phyloP scores from a whole-genome alignment of 1,140 invertebrate species.

The Melanaphis sacchari region DNA sequence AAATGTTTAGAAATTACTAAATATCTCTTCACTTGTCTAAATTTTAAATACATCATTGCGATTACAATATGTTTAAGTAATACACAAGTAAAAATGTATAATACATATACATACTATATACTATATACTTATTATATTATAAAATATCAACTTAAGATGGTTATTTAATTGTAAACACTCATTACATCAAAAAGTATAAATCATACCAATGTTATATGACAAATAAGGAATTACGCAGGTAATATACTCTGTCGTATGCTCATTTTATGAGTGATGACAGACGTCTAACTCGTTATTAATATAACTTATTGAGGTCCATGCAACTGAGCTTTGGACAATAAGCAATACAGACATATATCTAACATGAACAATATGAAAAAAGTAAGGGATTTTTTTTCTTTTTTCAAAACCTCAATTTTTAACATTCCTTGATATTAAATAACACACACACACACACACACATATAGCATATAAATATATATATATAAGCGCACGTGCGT shows the following conservation, averaged over 20 bases:
- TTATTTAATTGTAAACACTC: no score
- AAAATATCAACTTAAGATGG: no score
- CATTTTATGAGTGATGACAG: background rate
- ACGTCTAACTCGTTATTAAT: background rate
- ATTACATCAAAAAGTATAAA: background rate
- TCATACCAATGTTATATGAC: no score
- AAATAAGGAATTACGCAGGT: no score
- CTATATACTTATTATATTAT: no score
- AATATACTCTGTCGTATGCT: background rate
- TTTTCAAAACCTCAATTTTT: background rate
- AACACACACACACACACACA: background rate
- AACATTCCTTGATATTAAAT: background rate
- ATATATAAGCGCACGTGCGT: background rate
- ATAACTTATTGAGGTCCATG: background rate
- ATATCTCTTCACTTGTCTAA: background rate
- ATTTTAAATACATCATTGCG: background rate
- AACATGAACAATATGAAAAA: background rate
- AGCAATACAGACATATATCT: background rate
- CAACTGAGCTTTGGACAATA: background rate
- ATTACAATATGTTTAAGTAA: no score
- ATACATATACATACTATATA: no score
- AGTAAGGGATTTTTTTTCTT: background rate
- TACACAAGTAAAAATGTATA: no score
- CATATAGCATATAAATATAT: background rate
- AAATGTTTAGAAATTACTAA: background rate